These are phyloP conservation scores for Girardinichthys multiradiatus DNA, from an alignment of 2,113 vertebrate species.

Conservation along the genomic window DNA sequence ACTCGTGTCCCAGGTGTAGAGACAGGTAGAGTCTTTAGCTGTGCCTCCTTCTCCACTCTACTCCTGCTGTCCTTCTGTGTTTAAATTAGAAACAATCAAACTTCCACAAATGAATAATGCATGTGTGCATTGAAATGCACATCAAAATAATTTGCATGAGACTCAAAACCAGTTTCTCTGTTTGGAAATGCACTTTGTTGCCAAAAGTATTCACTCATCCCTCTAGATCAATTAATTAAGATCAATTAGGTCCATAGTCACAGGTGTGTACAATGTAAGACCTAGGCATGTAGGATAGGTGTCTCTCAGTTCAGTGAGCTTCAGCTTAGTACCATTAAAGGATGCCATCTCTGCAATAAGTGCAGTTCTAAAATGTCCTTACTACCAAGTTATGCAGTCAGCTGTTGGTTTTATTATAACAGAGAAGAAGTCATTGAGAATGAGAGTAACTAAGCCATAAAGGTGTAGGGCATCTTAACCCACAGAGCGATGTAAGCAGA, in stretches of 20 bases:
- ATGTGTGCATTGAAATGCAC: conserved; percentile 43
- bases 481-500: no score
- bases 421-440: no score
- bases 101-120: conserved; percentile 30
- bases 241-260: not conserved
- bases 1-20: conserved; percentile 92
- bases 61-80: conserved; percentile 48
- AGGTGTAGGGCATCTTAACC: no score
- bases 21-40: conserved; percentile 86
- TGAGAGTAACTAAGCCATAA: no score
- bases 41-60: conserved; percentile 56
- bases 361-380: no score
- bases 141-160: conserved; percentile 58
- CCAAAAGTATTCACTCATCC: not conserved
- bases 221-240: not conserved
- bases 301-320: no score
- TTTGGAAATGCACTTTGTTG: conserved; percentile 6
- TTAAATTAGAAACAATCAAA: conserved; percentile 37
- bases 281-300: no score
- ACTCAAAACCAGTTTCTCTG: conserved; percentile 25
- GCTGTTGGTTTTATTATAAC: no score
- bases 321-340: no score
- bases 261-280: no score
- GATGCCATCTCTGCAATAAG: no score
- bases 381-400: no score